These are phyloP conservation scores for Argopecten irradians DNA, from an alignment of 1,140 invertebrate species.

Conservation along the genomic window DNA sequence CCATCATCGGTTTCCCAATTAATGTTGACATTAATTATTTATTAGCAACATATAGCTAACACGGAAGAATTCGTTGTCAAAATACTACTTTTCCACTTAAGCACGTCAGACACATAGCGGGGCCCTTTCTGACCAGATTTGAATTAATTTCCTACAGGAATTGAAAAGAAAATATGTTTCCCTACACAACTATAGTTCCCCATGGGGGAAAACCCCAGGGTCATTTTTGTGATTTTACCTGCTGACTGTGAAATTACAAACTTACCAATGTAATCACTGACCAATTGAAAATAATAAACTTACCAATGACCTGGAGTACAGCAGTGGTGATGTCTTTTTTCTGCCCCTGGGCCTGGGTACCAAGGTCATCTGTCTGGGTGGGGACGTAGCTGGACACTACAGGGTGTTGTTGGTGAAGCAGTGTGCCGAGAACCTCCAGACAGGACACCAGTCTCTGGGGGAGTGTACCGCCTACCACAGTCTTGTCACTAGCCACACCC, in stretches of 20 bases:
- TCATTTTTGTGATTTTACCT: no score
- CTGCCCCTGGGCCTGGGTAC: not conserved
- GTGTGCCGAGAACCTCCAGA: conserved; percentile 88
- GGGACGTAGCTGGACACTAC: conserved; percentile 91
- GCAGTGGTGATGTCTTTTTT: not conserved
- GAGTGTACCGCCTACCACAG: conserved; percentile 92
- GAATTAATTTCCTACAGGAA: no score
- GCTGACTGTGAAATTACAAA: not conserved
- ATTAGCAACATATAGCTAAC: no score
- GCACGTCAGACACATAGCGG: no score
- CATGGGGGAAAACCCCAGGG: no score
- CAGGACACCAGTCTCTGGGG: conserved; percentile 95
- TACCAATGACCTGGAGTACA: not conserved
- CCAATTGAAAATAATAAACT: not conserved
- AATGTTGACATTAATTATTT: no score
- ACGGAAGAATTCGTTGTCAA: no score
- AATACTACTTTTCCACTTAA: no score
- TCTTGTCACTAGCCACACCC: conserved; percentile 91
- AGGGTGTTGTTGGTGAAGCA: conserved; percentile 91
- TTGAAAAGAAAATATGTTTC: no score
- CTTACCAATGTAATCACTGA: not conserved
- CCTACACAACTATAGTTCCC: no score
- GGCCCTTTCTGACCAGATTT: no score
- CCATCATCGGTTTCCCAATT: no score
- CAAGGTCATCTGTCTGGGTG: conserved; percentile 63